Base-by-base conservation (phyloP, 2,797 vertebrate genomes). In the Neoniphon sammara region DNA sequence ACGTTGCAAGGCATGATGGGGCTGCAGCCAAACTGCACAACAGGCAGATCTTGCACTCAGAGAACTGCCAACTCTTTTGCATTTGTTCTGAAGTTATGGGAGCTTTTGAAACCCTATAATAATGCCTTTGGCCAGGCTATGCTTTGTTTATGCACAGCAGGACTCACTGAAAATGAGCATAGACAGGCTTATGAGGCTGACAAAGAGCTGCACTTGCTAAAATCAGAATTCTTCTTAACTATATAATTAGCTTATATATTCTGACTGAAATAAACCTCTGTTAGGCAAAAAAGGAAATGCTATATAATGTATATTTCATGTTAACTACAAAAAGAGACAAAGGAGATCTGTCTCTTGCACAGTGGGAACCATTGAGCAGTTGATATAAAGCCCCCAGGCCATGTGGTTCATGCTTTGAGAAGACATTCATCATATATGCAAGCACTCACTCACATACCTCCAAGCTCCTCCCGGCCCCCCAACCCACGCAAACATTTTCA, bases 61-160 rank as follows among this genome's bases (percentile, higher is more conserved):
- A 85, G 81, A 86, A 68, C 67, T 77, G 83, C 85, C 82, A 85
- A 78, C 78, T 82, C 78, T 77, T 84, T 74, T 85, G 81, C 83
- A 86, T 91, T 91, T 85, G 86, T 85, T 93, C 89, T 78, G 55
- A 88, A 91, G 88, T 89, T 88, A 89, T 81, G 73, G 75, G 84
- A 87, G 86, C 84, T 86, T 91, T 87, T 89, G 85, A 88, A 90
- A 88, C 66, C 70, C 82, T 68, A 63, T 92, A 91, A 94, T 89
- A 90, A 92, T 87, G 87, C 83, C 86, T 88, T 90, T 80, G 69
- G 82, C 77, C 74, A 46, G 75, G 60, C 85, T 66, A 63, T 23
- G 77, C 89, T 93, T 90, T 91, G 87, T 91, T 90, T 87, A 39
- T 70, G 50, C 87, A 73, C 90, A 85, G 88, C 80, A 30, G 90